Base-by-base conservation (phyloP, 2,888 invertebrate species). In the Cataglyphis livida region DNA sequence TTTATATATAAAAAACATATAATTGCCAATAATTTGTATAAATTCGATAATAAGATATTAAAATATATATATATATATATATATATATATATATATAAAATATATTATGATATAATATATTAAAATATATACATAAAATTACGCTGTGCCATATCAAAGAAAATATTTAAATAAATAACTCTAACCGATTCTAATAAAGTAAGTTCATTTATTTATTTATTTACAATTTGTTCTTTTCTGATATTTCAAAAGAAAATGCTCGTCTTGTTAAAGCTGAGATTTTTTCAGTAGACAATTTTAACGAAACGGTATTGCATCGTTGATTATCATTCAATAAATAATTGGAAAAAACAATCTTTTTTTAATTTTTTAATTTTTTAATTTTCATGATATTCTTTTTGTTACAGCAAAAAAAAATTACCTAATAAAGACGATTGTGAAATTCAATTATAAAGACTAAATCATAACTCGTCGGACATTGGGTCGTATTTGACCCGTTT, bases 401-500 rank as follows among this genome's bases (percentile, higher is more conserved):
- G 57, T 59, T 41, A 32, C 12, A 5, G 2, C 41, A 54, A 70
- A 12, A 57, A 78, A 44, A 44, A 71, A 59, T 35, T 78, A 41
- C 3, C 35, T 51, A n/a, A 15, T 28, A 41, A 41, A 59, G 32
- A 70, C 21, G 0, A 44, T 7, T 32, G 4, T 4, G 7, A 44
- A 71, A 79, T 79, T 59, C 71, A 71, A 71, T 79, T 79, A 71
- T 44, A 71, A 71, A 59, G 44, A 44, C 71, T 70, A 79, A 71
- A 79, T 71, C 71, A 64, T 79, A 79, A 59, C 78, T 71, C 59
- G 71, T 59, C 44, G 12, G 71, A 66, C 44, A 79, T 79, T 79
- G 78, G 71, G 18, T 71, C 71, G 59, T 71, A 44, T 78, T 41
- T 71, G 59, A 71, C 78, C 78, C 35, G 44, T 79, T 71, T 71